Base-by-base conservation (phyloP, 2,113 vertebrate species). In the Tiliqua scincoides region DNA sequence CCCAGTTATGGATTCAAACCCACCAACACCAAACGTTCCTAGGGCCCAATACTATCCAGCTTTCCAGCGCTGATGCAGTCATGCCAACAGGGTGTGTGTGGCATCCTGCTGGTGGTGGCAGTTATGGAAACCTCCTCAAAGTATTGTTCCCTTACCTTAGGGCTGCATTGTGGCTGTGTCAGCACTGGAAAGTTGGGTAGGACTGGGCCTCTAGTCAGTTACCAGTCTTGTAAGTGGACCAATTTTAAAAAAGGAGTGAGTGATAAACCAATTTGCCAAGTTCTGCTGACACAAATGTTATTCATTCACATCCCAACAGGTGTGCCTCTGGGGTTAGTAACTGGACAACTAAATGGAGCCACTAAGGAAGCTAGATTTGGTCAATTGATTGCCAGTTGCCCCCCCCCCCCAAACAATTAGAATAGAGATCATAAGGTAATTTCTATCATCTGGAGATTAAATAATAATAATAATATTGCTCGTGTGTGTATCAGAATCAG, bases 391-490 rank as follows among this genome's bases (percentile, higher is more conserved):
- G 40, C 59, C 67, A 57, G 7, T 30, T 61, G 17, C 54, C 4
- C 12, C 11, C 7, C 17, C 30, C 27, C 65, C 4, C 9, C 32
- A 61, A 27, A 18, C 11, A 52, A n/a, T 71, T 70, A 57, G n/a
- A 23, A 70, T 12, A 82, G 10, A 37, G 23, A 37, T 37, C 52
- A 54, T 37, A 37, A 37, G 52, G 27, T 35, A 57, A 14, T 71
- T 57, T 40, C 14, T 17, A 70, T 30, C 21, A 27, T 37, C 20
- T 59, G 20, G 59, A 59, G 37, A 72, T 57, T 54, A n/a, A 48
- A 84, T 88, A 85, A 84, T 35, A 83, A 79, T 79, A 90, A 88
- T 86, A 91, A 85, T 84, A 86, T 74, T n/a, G 20, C 6, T 27
- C 25, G 8, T 65, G n/a, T 23, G 6, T 48, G 3, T 2, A 74